Conservation (phyloP, 1,140 invertebrate species). For the Lordiphosa clarofinis region DNA sequence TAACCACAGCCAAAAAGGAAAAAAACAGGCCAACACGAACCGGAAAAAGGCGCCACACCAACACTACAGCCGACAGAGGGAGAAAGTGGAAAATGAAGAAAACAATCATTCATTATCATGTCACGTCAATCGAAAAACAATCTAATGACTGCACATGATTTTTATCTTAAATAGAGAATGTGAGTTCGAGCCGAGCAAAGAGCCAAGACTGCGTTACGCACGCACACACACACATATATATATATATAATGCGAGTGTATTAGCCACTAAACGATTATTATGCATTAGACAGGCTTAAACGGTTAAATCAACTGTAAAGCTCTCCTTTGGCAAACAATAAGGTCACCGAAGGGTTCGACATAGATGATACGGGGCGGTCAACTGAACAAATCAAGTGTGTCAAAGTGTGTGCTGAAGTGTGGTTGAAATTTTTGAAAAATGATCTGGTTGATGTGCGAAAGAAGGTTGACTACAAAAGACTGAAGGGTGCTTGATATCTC, state of each 20-base stretch:
- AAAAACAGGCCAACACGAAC: constrained; percentile 18
- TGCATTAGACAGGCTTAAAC: constrained; percentile 71
- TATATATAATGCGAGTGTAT: constrained; percentile 22
- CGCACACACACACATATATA: constrained; percentile 3
- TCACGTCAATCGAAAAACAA: constrained; percentile 79
- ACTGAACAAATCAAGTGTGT: constrained; percentile 47
- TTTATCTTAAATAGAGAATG: constrained; percentile 68
- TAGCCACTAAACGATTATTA: constrained; percentile 61
- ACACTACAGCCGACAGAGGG: constrained; percentile 10
- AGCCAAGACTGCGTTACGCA: constrained; percentile 13
- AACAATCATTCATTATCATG: constrained; percentile 78
- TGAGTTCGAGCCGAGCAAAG: constrained; percentile 19
- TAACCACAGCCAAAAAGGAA: constrained; percentile 9
- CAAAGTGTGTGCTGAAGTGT: constrained; percentile 30
- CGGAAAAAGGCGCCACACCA: constrained; percentile 7
- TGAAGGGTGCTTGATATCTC: too few species aligned
- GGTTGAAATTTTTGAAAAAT: constrained; percentile 13
- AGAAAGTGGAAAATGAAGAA: constrained; percentile 20
- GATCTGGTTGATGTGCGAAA: too few species aligned
- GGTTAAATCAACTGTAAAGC: constrained; percentile 77
- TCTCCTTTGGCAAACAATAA: constrained; percentile 32
- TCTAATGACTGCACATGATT: constrained; percentile 79
- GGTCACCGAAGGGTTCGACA: constrained; percentile 19
- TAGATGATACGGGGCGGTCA: constrained; percentile 28
- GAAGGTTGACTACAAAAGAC: too few species aligned